These are phyloP conservation scores for Apis dorsata DNA, from an alignment of 1,140 invertebrate species.

Conservation along the genomic window DNA sequence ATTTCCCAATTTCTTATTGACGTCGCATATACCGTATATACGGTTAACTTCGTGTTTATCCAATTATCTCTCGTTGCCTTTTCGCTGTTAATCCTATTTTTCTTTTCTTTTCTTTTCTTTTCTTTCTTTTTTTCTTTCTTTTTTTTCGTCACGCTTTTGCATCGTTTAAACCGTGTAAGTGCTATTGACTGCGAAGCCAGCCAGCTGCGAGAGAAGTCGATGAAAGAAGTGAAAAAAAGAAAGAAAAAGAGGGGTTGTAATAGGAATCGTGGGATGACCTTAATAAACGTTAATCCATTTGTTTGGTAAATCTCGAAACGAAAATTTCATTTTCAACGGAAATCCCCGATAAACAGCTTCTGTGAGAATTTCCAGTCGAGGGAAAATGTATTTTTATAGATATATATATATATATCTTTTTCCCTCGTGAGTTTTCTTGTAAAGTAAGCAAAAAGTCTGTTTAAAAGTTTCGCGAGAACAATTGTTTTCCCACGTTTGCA, in stretches of 20 bases:
- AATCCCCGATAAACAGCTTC: too few species aligned
- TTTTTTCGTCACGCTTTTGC: background rate
- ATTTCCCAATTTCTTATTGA: background rate
- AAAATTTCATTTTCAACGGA: too few species aligned
- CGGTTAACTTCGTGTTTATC: constrained; percentile 12
- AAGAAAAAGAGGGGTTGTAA: background rate
- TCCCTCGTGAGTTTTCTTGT: background rate
- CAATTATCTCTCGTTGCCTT: constrained; percentile 16
- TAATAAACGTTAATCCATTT: constrained; percentile 14
- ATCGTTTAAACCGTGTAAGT: background rate
- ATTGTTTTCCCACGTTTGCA: background rate
- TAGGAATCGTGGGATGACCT: constrained; percentile 8
- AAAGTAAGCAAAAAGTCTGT: too few species aligned
- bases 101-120: too few species aligned
- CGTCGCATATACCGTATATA: background rate
- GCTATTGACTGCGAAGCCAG: constrained; percentile 35
- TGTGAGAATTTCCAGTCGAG: too few species aligned
- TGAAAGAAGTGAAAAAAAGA: background rate
- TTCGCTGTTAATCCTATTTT: constrained; percentile 11
- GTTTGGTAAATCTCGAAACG: background rate
- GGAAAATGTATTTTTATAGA: background rate
- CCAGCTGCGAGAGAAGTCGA: constrained; percentile 2
- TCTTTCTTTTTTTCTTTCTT: too few species aligned
- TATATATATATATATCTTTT: too few species aligned
- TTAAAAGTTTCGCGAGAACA: background rate